Percentiles rank a stretch among this genome's conserved stretches.
Conservation (phyloP, 2,888 invertebrate genomes). For the Mesorhabditis sp. region DNA sequence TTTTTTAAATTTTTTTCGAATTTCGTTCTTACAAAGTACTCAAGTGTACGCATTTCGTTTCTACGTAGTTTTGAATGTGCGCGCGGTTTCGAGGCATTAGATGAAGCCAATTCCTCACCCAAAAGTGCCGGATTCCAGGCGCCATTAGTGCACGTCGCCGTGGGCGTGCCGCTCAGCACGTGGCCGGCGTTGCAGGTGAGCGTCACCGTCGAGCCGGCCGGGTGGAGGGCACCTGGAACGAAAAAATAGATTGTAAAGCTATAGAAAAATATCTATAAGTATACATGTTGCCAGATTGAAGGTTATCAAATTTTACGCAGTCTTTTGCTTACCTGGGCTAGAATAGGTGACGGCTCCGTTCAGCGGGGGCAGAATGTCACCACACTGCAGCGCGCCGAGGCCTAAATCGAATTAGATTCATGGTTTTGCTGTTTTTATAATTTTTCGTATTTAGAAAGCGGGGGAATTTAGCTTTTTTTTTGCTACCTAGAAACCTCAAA, state of each 20-base stretch:
- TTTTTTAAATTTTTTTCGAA: too few relatives aligned
- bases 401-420: slow-evolving; percentile 9
- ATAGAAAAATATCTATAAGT: too few relatives aligned
- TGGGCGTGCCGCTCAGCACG: slow-evolving; percentile 17
- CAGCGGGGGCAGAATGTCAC: slow-evolving; percentile 8
- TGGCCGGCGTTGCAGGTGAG: slow-evolving; percentile 33
- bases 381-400: slow-evolving; percentile 14
- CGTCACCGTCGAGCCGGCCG: slow-evolving; percentile 32
- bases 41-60: too few relatives aligned
- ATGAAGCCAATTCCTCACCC: slow-evolving; percentile 11
- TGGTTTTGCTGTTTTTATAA: too few relatives aligned
- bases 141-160: slow-evolving; percentile 23
- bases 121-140: slow-evolving; percentile 29
- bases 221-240: slow-evolving; percentile 7
- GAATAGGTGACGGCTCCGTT: slow-evolving; percentile 20
- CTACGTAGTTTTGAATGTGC: too few relatives aligned
- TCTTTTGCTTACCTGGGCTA: not conserved
- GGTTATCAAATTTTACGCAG: not conserved
- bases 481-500: too few relatives aligned
- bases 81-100: too few relatives aligned
- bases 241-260: not conserved
- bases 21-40: too few relatives aligned
- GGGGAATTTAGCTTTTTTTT: too few relatives aligned
- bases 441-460: too few relatives aligned
- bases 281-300: not conserved